Base-by-base conservation (phyloP, 2,797 vertebrate genomes). In the Alca torda region DNA sequence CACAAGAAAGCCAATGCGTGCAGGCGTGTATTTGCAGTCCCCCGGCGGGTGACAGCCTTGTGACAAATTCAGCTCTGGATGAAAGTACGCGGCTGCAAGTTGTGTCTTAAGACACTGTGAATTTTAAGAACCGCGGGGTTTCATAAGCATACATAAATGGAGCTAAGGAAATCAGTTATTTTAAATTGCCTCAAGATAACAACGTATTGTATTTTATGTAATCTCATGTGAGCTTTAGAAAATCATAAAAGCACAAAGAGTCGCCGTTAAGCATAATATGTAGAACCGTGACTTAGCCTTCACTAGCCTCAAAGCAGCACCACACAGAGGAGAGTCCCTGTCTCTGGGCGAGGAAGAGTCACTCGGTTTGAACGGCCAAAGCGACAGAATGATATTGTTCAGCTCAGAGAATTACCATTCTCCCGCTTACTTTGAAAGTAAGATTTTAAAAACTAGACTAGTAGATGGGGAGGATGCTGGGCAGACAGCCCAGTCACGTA, bases 291-390 rank as follows among this genome's bases (percentile, higher is more conserved):
- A 89, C 84, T 74, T 53, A 28, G 83, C 83, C 60, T 93, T 93
- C 53, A 23, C 57, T 63, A 45, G 77, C 46, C 35, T 80, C 70
- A 90, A 76, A 95, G 96, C 94, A 96, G 91, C 79, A 70, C 77
- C 28, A n/a, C 16, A 5, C 51, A 46, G 33, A 54, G 64, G 61
- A 57, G 5, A 37, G 31, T 60, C 48, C n/a, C 33, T 30, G n/a
- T 48, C 59, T 84, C 78, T 24, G 35, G 41, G 25, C 30, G 16
- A 53, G 31, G 46, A 78, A 64, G 76, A 53, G 41, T 86, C 61
- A 59, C 67, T 67, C 35, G 17, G 17, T 30, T 65, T 74, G 39
- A 51, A 45, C 41, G 28, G 63, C 75, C 54, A 5, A 76, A 67
- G 54, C 53, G 56, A 89, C 39, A 77, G 59, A 87, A 76, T 9